Conservation (phyloP, 2,797 vertebrate species). For the Acomys russatus region DNA sequence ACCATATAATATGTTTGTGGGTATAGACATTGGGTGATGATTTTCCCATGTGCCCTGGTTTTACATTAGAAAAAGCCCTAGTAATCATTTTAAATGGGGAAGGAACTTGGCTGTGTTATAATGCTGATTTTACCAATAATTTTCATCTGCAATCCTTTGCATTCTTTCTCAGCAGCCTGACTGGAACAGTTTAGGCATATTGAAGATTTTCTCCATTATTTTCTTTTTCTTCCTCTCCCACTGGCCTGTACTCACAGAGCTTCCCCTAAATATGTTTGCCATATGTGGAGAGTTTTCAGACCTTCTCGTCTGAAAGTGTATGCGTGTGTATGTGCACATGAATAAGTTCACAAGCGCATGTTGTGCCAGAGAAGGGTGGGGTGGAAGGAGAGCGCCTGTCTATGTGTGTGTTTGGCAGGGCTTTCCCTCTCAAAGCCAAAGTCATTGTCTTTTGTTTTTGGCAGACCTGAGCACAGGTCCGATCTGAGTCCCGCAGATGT, state of each 20-base stretch:
- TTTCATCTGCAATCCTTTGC: slow-evolving; percentile 73
- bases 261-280: slow-evolving; percentile 84
- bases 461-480: slow-evolving; percentile 54
- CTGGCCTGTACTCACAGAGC: slow-evolving; percentile 76
- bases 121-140: slow-evolving; percentile 77
- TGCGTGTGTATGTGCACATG: slow-evolving; percentile 29
- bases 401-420: slow-evolving; percentile 62
- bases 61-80: slow-evolving; percentile 1
- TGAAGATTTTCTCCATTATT: slow-evolving; percentile 83
- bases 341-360: not conserved
- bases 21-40: not conserved
- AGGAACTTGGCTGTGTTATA: slow-evolving; percentile 54
- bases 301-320: slow-evolving; percentile 74
- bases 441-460: slow-evolving; percentile 76
- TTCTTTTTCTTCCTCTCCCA: slow-evolving; percentile 83
- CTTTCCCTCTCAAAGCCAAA: slow-evolving; percentile 58
- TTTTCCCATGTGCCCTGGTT: not conserved
- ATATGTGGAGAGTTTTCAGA: slow-evolving; percentile 79
- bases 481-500: slow-evolving; percentile 46
- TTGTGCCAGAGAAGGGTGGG: not conserved
- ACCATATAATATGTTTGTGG: not conserved
- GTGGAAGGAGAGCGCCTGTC: not conserved
- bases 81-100: slow-evolving; percentile 38
- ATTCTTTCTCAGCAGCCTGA: slow-evolving; percentile 82
- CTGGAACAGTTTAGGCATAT: slow-evolving; percentile 80